phyloP scores from a whole-genome alignment of 1,140 invertebrate genomes.

The Stratiolaelaps scimitus region DNA sequence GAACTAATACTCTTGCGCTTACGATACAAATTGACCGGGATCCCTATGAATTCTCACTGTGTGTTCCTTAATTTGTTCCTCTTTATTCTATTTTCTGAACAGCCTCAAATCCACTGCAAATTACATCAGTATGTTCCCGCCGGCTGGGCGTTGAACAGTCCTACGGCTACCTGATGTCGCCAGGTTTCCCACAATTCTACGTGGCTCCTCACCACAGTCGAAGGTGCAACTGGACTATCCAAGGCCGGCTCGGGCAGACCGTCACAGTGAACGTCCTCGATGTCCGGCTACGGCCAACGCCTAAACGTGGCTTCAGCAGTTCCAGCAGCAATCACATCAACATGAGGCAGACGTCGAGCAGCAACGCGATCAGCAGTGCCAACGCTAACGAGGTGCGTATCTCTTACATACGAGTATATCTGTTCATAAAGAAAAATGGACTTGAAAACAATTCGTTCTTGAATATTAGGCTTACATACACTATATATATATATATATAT shows the following conservation, averaged over 20 bases:
- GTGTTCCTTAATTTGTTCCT: conserved; percentile 15
- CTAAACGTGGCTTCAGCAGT: neutral
- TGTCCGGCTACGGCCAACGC: conserved; percentile 6
- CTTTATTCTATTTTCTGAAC: neutral
- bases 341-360: no score
- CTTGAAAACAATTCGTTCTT: no score
- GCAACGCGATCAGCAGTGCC: no score
- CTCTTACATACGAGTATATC: no score
- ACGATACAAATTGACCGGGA: no score
- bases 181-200: conserved; percentile 24
- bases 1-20: no score
- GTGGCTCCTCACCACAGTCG: conserved; percentile 9
- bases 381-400: no score
- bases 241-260: conserved; percentile 8
- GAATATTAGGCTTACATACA: no score
- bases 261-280: conserved; percentile 18
- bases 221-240: conserved; percentile 23
- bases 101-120: conserved; percentile 11
- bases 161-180: conserved; percentile 26
- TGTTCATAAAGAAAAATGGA: no score
- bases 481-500: no score
- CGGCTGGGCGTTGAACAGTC: conserved; percentile 20
- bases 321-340: neutral
- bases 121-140: conserved; percentile 13
- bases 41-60: neutral